Evolutionary conservation across 2,797 vertebrate species (phyloP).

Genomic region (Tragopan temminckii): DNA sequence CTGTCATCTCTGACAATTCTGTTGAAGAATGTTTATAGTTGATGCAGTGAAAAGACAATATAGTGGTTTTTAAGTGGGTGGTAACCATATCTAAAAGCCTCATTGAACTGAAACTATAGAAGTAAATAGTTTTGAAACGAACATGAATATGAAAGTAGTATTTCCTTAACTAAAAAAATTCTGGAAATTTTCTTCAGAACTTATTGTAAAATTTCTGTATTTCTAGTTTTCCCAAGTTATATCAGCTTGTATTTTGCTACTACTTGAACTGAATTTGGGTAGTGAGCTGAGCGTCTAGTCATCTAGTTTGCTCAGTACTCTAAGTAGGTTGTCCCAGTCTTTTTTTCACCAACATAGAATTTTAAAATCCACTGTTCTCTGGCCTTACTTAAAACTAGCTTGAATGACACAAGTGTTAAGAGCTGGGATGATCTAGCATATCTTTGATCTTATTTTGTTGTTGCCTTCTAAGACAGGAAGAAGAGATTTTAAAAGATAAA

Average conservation of each 20-base stretch:
- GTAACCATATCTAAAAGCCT: not conserved
- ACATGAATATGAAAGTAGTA: not conserved
- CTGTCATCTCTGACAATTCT: not conserved
- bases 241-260: not conserved
- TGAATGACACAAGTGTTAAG: not conserved
- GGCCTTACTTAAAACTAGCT: not conserved
- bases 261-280: not conserved
- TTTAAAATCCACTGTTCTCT: not conserved
- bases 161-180: not conserved
- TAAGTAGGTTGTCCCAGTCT: not conserved
- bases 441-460: not conserved
- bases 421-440: not conserved
- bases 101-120: not conserved
- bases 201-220: not conserved
- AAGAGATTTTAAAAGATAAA: not conserved
- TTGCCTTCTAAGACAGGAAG: not conserved
- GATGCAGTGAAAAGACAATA: not conserved
- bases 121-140: not conserved
- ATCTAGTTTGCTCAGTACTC: not conserved
- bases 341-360: not conserved
- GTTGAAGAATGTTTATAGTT: not conserved
- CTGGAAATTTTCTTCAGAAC: not conserved
- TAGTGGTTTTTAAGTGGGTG: not conserved
- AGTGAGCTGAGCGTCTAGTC: not conserved
- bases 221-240: not conserved